Conservation (phyloP, 2,888 invertebrate species). For the Tenthredo livida region DNA sequence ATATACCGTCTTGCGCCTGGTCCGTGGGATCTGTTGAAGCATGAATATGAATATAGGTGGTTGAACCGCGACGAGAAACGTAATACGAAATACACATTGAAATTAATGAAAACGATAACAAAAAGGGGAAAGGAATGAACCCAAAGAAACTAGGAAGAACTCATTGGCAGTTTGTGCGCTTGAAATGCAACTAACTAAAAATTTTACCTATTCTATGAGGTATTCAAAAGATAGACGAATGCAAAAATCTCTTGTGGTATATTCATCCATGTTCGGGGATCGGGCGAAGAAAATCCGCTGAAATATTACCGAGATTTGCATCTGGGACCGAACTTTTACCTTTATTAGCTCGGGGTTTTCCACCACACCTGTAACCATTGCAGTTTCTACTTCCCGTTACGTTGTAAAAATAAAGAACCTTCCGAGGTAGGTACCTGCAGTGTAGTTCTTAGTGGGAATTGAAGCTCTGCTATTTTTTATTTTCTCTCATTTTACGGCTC, state of each 20-base stretch:
- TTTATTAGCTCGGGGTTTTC: conserved; percentile 31
- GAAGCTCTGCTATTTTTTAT: conserved; percentile 4
- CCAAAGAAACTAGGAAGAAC: neutral
- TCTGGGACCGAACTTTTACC: conserved; percentile 27
- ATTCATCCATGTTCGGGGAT: neutral
- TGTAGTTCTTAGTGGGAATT: conserved; percentile 4
- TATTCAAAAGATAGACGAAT: neutral
- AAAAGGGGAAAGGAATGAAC: neutral
- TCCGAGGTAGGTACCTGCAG: conserved; percentile 39
- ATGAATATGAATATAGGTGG: neutral
- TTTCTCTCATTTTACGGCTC: conserved; percentile 1
- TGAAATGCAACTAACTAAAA: neutral
- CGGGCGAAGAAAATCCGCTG: neutral
- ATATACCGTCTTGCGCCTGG: neutral
- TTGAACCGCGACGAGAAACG: neutral
- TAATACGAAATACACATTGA: neutral
- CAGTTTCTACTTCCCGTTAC: conserved; percentile 13
- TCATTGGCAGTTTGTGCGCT: neutral
- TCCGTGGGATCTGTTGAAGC: neutral
- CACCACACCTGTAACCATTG: conserved; percentile 19
- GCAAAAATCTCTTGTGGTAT: neutral
- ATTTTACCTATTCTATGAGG: neutral
- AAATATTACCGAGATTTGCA: conserved; percentile 28
- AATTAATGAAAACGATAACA: neutral
- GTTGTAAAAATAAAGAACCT: conserved; percentile 38